Evolutionary conservation across 2,113 vertebrate species (phyloP).

Genomic region (Notothenia coriiceps): DNA sequence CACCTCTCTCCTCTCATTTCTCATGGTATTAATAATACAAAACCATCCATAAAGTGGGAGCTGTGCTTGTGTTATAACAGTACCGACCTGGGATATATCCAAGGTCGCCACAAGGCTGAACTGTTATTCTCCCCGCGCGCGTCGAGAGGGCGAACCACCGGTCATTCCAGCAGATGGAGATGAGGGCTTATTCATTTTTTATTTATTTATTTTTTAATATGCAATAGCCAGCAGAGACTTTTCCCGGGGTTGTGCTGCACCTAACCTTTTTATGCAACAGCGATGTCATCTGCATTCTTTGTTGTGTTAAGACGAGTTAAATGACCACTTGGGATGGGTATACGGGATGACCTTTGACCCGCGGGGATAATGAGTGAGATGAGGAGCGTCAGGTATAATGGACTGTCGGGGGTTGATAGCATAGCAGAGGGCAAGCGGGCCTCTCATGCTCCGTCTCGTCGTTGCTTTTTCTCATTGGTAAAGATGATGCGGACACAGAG

Average conservation of each 20-base stretch:
- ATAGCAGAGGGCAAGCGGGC: conserved; percentile 59
- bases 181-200: conserved; percentile 54
- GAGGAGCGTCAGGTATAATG: conserved; percentile 80
- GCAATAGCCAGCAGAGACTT: conserved; percentile 64
- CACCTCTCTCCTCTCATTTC: conserved; percentile 72
- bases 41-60: conserved; percentile 65
- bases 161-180: conserved; percentile 41
- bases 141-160: conserved; percentile 21
- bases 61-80: conserved; percentile 74
- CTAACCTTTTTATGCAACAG: conserved; percentile 82
- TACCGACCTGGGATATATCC: conserved; percentile 54
- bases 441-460: conserved; percentile 34
- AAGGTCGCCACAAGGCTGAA: conserved; percentile 75
- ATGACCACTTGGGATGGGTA: conserved; percentile 81
- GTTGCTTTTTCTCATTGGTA: conserved; percentile 46
- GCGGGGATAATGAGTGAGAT: conserved; percentile 83
- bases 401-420: conserved; percentile 77
- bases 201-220: conserved; percentile 56
- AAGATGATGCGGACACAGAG: conserved; percentile 73
- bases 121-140: conserved; percentile 62
- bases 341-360: conserved; percentile 80
- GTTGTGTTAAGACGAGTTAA: conserved; percentile 85
- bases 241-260: conserved; percentile 40
- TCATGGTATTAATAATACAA: conserved; percentile 80
- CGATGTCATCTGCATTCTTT: conserved; percentile 82